These are phyloP conservation scores for Timandra comae DNA, from an alignment of 2,888 invertebrate genomes.

Conservation along the genomic window DNA sequence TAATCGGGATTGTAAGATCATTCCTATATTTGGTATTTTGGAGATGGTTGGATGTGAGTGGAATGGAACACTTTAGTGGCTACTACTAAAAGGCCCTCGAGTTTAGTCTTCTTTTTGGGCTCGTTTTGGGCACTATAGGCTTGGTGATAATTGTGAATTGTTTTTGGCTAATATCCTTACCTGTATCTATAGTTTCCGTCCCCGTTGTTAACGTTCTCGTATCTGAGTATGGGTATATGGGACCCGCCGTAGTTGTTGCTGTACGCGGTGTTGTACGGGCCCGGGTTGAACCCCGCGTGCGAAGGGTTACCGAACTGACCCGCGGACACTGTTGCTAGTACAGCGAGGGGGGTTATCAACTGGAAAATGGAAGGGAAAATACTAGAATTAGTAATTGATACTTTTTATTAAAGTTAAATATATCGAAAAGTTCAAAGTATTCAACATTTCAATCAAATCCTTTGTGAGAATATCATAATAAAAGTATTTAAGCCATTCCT, in stretches of 20 bases:
- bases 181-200: slow-evolving; percentile 79
- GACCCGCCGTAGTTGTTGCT: slow-evolving; percentile 38
- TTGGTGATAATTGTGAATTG: no score
- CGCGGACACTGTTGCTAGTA: slow-evolving; percentile 33
- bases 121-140: no score
- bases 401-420: no score
- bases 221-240: slow-evolving; percentile 76
- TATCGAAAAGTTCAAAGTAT: not conserved
- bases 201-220: slow-evolving; percentile 77
- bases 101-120: no score
- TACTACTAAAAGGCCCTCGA: no score
- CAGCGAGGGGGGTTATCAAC: slow-evolving; percentile 32
- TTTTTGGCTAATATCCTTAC: slow-evolving; percentile 50
- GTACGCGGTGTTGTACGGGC: slow-evolving; percentile 31
- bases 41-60: no score
- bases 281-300: slow-evolving; percentile 24
- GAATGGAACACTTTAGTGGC: no score
- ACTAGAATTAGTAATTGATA: no score
- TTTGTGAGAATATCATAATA: no score
- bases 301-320: slow-evolving; percentile 28
- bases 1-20: no score
- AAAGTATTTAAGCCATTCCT: no score
- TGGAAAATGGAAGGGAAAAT: slow-evolving; percentile 18
- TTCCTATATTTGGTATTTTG: no score
- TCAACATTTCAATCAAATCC: not conserved